phyloP scores from a whole-genome alignment of 2,888 invertebrate species.

The Archips crataeganus region DNA sequence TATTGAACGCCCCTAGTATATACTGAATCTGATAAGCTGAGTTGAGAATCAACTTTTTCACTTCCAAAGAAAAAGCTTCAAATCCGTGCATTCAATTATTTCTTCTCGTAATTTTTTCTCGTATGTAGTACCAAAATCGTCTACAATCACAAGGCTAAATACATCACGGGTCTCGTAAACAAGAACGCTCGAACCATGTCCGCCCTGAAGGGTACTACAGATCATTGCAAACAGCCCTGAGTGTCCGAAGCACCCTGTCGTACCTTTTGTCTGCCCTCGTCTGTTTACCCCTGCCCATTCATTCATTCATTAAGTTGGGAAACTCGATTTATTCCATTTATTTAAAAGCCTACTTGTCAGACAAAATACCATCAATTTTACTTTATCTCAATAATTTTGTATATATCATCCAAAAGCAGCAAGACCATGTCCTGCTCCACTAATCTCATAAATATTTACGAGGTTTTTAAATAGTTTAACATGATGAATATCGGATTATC shows the following conservation, averaged over 20 bases:
- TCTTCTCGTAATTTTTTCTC: not conserved
- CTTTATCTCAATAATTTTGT: not conserved
- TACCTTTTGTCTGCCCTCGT: constrained; percentile 35
- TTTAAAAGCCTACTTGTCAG: constrained; percentile 13
- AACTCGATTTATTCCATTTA: constrained; percentile 25
- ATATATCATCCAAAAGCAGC: not conserved
- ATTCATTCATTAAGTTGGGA: constrained; percentile 28
- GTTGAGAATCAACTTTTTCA: not conserved
- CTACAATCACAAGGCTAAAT: constrained; percentile 4
- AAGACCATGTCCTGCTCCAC: not conserved
- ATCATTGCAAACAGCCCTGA: constrained; percentile 33
- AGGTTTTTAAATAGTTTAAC: constrained; percentile 3
- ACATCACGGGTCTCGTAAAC: constrained; percentile 31
- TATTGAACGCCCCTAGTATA: too few species aligned
- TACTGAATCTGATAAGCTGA: not conserved
- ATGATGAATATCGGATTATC: constrained; percentile 28
- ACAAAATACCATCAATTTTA: constrained; percentile 1
- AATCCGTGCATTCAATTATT: not conserved
- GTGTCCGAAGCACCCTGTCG: constrained; percentile 28
- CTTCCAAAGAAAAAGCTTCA: not conserved
- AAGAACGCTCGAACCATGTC: constrained; percentile 30
- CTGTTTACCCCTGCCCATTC: constrained; percentile 23
- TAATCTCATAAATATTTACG: constrained; percentile 24
- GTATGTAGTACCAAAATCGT: not conserved
- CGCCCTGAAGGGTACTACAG: constrained; percentile 32